Evolutionary conservation across 1,140 invertebrate genomes (phyloP).

Genomic region (Harlomillsia oculata): DNA sequence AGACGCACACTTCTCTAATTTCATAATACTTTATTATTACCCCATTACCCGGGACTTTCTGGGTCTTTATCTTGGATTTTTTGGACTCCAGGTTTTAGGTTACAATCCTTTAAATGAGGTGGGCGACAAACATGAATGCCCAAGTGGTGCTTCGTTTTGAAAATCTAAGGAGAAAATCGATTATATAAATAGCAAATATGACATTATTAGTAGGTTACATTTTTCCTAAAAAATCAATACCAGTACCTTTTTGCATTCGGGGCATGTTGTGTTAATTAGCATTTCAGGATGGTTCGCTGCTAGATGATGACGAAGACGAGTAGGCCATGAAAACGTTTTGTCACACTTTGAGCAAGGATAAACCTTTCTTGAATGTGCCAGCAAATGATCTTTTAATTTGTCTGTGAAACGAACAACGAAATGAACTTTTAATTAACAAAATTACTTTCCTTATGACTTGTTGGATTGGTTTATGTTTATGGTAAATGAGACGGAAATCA

Average conservation of each 20-base stretch:
- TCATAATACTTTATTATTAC: too few relatives aligned
- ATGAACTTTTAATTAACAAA: background rate
- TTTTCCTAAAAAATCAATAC: background rate
- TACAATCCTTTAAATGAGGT: too few relatives aligned
- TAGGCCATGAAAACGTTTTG: constrained; percentile 23
- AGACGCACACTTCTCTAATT: too few relatives aligned
- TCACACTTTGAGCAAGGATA: constrained; percentile 25
- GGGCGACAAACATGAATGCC: constrained; percentile 19
- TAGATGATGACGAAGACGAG: constrained; percentile 25
- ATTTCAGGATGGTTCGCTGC: constrained; percentile 17
- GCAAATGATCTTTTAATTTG: constrained; percentile 49
- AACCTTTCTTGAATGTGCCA: constrained; percentile 38
- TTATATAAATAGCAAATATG: background rate
- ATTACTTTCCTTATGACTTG: constrained; percentile 17
- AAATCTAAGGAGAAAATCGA: constrained; percentile 4
- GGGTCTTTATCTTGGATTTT: too few relatives aligned
- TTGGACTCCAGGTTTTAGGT: too few relatives aligned
- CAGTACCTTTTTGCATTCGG: constrained; percentile 5
- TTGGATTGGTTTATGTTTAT: too few relatives aligned
- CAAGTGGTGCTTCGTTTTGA: constrained; percentile 18
- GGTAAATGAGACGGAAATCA: background rate
- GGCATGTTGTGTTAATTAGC: constrained; percentile 11
- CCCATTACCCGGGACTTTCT: too few relatives aligned
- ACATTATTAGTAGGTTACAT: background rate
- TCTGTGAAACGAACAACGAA: constrained; percentile 37